Evolutionary conservation across 2,797 vertebrate genomes (phyloP), one percentile per base, ranked within the genome.

Genomic region (Gallinago solitaria): DNA sequence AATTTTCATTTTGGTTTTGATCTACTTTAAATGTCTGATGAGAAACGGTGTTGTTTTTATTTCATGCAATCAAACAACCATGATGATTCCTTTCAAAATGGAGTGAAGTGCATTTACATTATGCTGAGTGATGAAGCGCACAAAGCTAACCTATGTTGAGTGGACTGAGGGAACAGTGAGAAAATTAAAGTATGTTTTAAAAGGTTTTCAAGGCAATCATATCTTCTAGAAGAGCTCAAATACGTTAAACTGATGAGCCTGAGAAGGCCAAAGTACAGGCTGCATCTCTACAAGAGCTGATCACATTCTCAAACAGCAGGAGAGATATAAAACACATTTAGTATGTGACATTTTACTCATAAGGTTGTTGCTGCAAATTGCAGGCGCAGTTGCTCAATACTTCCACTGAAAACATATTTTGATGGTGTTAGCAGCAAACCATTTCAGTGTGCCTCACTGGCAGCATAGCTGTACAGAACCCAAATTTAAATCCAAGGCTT

Each of bases 1-100:
- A 92, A 85, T 80, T 92, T 96, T 91, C 71, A 74, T 30, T 96
- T 94, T 95, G 89, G 61, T 95, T 96, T 86, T 94, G 86, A 75
- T 86, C 91, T 96, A 77, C 89, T 82, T 85, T 83, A 91, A 94
- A 77, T 64, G 57, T 68, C 90, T 94, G 90, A 87, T 47, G 54
- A 71, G 87, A 93, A 94, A 61, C 17, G 25, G 59, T 43, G 35
- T 47, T 65, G 69, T 4, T 73, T 96, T 82, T 83, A 57, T 70
- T 85, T 87, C 2, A 6, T 30, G 74, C 59, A 94, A 50, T 69
- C 63, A 75, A 87, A 33, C 28, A 73, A 73, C 54, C 30, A 14
- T 4, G 45, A 81, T 11, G 35, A 87, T 79, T 69, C 37, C 56
- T 86, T 90, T 89, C 50, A 57, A 81, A 95, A 78, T 33, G 25